Conservation (phyloP, 2,888 invertebrate genomes). For the Andrena trimmerana region DNA sequence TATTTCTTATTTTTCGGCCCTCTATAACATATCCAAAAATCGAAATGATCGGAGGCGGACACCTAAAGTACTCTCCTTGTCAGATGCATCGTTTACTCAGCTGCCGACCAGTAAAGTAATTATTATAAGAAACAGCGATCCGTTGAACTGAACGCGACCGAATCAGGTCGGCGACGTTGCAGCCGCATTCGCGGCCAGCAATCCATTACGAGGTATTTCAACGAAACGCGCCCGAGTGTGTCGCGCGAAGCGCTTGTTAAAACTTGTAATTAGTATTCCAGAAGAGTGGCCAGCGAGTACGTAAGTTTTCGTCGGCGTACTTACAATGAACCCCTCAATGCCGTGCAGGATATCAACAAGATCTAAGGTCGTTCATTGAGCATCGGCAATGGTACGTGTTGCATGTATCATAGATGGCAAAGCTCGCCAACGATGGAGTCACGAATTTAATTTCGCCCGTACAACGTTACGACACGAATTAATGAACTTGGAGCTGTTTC, state of each 20-base stretch:
- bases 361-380: conserved; percentile 43
- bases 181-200: background rate
- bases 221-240: background rate
- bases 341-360: conserved; percentile 4
- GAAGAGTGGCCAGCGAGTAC: background rate
- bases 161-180: background rate
- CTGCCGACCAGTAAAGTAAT: too few species aligned
- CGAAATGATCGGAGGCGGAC: too few species aligned
- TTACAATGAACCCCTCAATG: conserved; percentile 54
- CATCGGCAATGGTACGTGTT: conserved; percentile 15
- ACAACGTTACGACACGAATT: conserved; percentile 40
- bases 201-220: background rate
- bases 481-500: conserved; percentile 43
- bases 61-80: too few species aligned
- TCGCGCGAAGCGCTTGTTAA: conserved; percentile 14
- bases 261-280: conserved; percentile 42
- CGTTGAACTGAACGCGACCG: background rate
- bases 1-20: too few species aligned
- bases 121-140: background rate
- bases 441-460: conserved; percentile 37
- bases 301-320: conserved; percentile 37
- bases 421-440: conserved; percentile 3
- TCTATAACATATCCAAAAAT: too few species aligned
- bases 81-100: too few species aligned
- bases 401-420: background rate